phyloP scores from a whole-genome alignment of 1,140 invertebrate genomes.

The Belonocnema kinseyi region DNA sequence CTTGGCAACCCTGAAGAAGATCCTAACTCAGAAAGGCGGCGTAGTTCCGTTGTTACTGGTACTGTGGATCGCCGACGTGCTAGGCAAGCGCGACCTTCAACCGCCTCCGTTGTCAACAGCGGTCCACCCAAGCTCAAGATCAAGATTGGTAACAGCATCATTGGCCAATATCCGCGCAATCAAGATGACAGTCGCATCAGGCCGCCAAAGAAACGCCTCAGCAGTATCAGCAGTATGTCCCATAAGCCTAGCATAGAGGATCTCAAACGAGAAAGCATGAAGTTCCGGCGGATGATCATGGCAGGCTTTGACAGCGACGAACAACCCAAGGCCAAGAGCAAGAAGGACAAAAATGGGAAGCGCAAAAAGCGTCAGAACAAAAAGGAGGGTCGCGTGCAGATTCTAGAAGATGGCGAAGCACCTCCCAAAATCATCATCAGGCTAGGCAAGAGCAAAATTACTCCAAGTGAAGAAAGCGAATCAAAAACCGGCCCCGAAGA shows the following conservation, averaged over 20 bases:
- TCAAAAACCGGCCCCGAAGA: conserved; percentile 41
- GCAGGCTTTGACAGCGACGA: conserved; percentile 84
- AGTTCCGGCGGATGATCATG: conserved; percentile 88
- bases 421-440: conserved; percentile 83
- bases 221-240: conserved; percentile 79
- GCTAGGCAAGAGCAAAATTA: conserved; percentile 72
- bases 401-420: conserved; percentile 78
- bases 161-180: conserved; percentile 72
- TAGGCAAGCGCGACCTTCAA: conserved; percentile 68
- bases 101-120: conserved; percentile 63
- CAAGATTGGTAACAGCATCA: conserved; percentile 82
- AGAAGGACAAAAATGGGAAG: conserved; percentile 79
- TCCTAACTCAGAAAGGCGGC: conserved; percentile 70
- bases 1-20: conserved; percentile 48
- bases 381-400: conserved; percentile 79
- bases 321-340: conserved; percentile 78
- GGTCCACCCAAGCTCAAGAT: conserved; percentile 87
- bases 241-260: conserved; percentile 84
- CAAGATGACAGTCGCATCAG: conserved; percentile 77
- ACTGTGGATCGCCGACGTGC: conserved; percentile 77
- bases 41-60: conserved; percentile 54
- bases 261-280: conserved; percentile 89
- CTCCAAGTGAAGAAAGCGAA: conserved; percentile 38
- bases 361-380: conserved; percentile 78
- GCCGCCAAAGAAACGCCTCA: conserved; percentile 88